Percentiles rank a stretch among this genome's conserved stretches.
Evolutionary conservation across 2,113 vertebrate species (phyloP).

Genomic region (Zosterops lateralis): DNA sequence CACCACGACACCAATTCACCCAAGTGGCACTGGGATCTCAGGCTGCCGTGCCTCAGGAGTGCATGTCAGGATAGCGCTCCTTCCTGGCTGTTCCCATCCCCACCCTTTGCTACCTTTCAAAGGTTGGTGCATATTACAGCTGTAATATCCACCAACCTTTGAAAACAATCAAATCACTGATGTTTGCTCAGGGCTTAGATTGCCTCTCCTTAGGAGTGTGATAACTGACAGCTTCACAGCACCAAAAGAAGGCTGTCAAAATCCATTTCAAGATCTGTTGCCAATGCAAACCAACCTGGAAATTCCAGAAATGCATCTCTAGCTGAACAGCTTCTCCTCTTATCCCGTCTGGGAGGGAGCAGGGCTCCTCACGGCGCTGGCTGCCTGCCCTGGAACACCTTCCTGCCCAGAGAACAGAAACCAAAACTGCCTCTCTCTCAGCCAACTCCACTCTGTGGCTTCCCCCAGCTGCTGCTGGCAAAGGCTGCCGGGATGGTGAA

Average conservation of each 20-base stretch:
- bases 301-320: neutral
- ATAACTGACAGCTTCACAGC: neutral
- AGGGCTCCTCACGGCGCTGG: accelerated
- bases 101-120: neutral
- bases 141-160: neutral
- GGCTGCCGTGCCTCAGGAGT: accelerated
- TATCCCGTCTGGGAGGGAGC: accelerated
- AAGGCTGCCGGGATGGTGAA: neutral
- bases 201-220: neutral
- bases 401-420: neutral
- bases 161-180: neutral
- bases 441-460: neutral
- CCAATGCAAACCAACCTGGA: neutral
- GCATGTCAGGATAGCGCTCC: accelerated
- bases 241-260: neutral
- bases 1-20: accelerated
- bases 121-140: neutral
- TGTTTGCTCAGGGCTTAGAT: neutral
- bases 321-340: neutral
- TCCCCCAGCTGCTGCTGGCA: accelerated
- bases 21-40: neutral
- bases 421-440: neutral
- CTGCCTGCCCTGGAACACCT: neutral
- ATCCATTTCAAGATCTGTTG: neutral
- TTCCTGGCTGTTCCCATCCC: accelerated